A percentile compares a stretch with the other conserved stretches of the same genome.
Conservation (phyloP, 1,140 invertebrate species). For the Drosophila equinoxialis region DNA sequence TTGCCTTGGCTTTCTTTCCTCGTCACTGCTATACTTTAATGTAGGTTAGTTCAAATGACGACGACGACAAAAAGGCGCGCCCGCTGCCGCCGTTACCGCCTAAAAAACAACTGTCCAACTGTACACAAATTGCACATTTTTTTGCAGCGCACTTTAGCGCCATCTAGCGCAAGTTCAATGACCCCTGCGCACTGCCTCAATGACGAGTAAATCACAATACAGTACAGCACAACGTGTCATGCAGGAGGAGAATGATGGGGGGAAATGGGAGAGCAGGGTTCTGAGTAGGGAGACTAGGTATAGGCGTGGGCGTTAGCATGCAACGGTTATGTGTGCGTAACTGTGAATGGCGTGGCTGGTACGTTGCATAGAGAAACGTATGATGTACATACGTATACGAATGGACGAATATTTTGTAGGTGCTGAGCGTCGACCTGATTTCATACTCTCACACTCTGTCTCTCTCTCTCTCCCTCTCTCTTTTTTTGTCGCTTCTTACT, state of each 20-base stretch:
- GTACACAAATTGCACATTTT: slow-evolving; percentile 71
- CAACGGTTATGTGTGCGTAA: slow-evolving; percentile 40
- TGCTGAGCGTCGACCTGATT: slow-evolving; percentile 14
- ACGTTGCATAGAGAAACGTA: slow-evolving; percentile 3
- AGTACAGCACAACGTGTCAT: neutral
- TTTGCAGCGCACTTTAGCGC: slow-evolving; percentile 62
- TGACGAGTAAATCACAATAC: slow-evolving; percentile 60
- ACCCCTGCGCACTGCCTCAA: slow-evolving; percentile 50
- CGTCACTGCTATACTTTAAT: slow-evolving; percentile 57
- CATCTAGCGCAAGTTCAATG: slow-evolving; percentile 77
- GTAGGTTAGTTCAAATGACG: slow-evolving; percentile 68
- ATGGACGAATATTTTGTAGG: slow-evolving; percentile 2
- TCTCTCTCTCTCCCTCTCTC: slow-evolving; percentile 15
- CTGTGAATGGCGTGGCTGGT: slow-evolving; percentile 48
- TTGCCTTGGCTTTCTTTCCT: slow-evolving; percentile 16
- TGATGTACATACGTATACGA: neutral
- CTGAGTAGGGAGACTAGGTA: slow-evolving; percentile 24
- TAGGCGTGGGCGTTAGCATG: slow-evolving; percentile 14
- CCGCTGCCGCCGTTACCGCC: slow-evolving; percentile 2
- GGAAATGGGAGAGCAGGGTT: slow-evolving; percentile 21
- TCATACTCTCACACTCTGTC: slow-evolving; percentile 7
- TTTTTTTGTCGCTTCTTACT: slow-evolving; percentile 61
- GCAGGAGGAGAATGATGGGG: too few relatives aligned
- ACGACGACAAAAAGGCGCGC: slow-evolving; percentile 41
- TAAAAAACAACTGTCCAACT: slow-evolving; percentile 52